Evolutionary conservation across 1,140 invertebrate species (phyloP).

Genomic region (Leptinotarsa lineolata): DNA sequence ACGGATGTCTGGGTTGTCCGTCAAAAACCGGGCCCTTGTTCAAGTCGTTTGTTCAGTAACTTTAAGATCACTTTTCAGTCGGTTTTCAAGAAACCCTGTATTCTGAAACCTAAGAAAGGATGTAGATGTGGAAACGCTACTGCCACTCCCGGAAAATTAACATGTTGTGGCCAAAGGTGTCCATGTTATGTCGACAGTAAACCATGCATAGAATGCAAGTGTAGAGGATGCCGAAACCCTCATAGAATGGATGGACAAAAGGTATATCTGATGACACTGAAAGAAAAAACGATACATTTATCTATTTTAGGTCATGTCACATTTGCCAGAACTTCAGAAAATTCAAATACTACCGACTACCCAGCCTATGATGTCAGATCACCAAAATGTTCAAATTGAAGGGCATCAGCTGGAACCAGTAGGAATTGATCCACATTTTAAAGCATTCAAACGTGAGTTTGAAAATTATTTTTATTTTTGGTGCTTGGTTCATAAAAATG

Average conservation of each 20-base stretch:
- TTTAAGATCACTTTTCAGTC: constrained; percentile 35
- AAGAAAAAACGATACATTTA: background rate
- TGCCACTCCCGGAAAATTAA: constrained; percentile 82
- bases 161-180: constrained; percentile 90
- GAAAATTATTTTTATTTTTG: background rate
- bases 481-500: too few species aligned
- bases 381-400: constrained; percentile 31
- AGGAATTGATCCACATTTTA: constrained; percentile 38
- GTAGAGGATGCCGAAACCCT: constrained; percentile 89
- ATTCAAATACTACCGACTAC: constrained; percentile 30
- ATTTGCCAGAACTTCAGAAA: constrained; percentile 35
- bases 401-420: constrained; percentile 35
- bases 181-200: constrained; percentile 89
- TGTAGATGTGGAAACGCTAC: constrained; percentile 92
- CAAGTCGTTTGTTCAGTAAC: too few species aligned
- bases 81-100: constrained; percentile 52
- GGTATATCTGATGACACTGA: constrained; percentile 57
- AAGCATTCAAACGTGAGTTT: constrained; percentile 41
- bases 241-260: constrained; percentile 79
- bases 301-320: constrained; percentile 35
- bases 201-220: constrained; percentile 85
- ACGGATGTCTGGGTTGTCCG: too few species aligned
- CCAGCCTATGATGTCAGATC: constrained; percentile 25
- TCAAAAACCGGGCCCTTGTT: too few species aligned
- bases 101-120: constrained; percentile 62